Conservation (phyloP, 2,113 vertebrate species). For the Garra rufa region DNA sequence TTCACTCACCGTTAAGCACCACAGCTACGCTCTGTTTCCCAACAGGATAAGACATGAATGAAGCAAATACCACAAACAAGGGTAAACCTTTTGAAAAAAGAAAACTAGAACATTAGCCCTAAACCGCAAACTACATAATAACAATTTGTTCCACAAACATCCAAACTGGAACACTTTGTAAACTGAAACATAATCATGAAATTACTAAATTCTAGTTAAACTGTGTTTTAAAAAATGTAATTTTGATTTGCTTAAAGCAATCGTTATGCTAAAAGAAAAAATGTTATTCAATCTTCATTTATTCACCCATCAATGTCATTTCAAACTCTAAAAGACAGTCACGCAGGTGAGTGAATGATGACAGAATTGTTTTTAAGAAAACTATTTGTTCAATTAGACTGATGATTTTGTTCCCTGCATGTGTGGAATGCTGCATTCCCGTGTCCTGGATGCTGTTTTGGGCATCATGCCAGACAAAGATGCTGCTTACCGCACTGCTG, state of each 20-base stretch:
- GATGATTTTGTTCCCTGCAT: not conserved
- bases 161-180: not conserved
- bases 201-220: not conserved
- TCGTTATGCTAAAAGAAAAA: too few species aligned
- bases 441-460: not conserved
- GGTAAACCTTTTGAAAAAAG: not conserved
- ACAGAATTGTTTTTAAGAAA: not conserved
- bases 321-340: not conserved
- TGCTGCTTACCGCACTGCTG: constrained; percentile 21
- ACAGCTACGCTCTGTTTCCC: constrained; percentile 20
- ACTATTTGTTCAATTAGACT: not conserved
- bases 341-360: not conserved
- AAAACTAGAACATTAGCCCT: not conserved
- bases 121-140: not conserved
- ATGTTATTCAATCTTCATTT: not conserved
- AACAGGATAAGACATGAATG: constrained; percentile 15
- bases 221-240: too few species aligned
- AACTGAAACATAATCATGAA: not conserved
- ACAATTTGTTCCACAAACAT: not conserved
- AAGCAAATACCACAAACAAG: constrained; percentile 28
- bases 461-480: constrained; percentile 16
- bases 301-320: not conserved
- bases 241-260: too few species aligned
- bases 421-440: not conserved
- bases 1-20: constrained; percentile 64